These are phyloP conservation scores for Nezara viridula DNA, from an alignment of 2,888 invertebrate genomes.

Conservation along the genomic window DNA sequence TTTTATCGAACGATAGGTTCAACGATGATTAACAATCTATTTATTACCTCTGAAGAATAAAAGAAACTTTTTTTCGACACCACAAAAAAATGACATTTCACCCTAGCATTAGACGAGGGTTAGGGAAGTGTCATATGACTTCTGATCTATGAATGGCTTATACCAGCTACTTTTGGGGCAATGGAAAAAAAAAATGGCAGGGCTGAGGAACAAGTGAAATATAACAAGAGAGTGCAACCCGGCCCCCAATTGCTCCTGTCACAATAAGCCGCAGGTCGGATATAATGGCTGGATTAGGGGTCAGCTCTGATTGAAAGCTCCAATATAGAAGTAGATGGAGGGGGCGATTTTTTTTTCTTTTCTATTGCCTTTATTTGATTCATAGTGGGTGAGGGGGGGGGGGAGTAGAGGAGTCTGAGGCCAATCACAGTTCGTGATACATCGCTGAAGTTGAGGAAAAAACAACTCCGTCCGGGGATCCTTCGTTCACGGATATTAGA, in stretches of 20 bases:
- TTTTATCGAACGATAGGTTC: too few relatives aligned
- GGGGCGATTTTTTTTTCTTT: neutral
- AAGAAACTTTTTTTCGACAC: neutral
- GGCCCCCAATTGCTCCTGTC: neutral
- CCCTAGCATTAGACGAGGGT: neutral
- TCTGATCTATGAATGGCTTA: neutral
- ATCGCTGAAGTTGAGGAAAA: neutral
- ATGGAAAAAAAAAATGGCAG: neutral
- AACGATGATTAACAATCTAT: neutral
- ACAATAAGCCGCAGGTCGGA: conserved; percentile 22
- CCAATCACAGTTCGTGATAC: conserved; percentile 28
- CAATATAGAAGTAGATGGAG: neutral
- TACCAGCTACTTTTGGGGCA: neutral
- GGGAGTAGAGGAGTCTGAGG: neutral
- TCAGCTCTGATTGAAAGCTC: neutral
- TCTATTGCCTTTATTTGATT: conserved; percentile 30
- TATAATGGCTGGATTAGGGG: conserved; percentile 17
- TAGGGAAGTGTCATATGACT: neutral
- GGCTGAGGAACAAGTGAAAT: conserved; percentile 1
- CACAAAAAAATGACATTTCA: neutral
- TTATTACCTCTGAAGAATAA: neutral
- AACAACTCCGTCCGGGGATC: neutral
- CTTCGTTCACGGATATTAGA: conserved; percentile 23
- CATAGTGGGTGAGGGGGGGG: neutral
- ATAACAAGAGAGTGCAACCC: neutral